Evolutionary conservation across 2,797 vertebrate species (phyloP).

Genomic region (Trachops cirrhosus): DNA sequence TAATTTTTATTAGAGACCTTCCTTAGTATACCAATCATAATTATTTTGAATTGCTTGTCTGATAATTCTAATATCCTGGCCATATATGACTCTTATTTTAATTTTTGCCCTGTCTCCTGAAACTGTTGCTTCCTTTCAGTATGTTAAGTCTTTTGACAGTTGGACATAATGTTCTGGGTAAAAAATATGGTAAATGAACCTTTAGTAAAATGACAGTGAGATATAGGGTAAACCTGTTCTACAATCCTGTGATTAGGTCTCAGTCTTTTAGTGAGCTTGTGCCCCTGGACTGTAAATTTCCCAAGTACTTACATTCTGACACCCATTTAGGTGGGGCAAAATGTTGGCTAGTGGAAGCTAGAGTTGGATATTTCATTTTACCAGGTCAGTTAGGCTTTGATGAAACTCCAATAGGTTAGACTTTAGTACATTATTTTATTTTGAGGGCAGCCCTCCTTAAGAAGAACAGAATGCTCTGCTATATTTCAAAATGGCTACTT

Average conservation of each 20-base stretch:
- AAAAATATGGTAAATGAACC: background rate
- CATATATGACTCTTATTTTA: background rate
- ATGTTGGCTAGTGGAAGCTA: background rate
- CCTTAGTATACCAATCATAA: background rate
- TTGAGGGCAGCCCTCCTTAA: background rate
- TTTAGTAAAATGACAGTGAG: background rate
- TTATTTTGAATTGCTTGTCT: background rate
- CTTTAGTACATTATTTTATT: background rate
- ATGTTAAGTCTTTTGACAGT: background rate
- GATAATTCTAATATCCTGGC: background rate
- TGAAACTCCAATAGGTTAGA: background rate
- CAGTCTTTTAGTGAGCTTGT: background rate
- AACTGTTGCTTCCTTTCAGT: background rate
- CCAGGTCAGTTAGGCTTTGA: background rate
- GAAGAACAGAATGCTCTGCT: background rate
- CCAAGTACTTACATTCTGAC: background rate
- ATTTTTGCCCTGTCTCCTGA: background rate
- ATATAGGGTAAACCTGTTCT: background rate
- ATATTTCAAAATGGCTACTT: background rate
- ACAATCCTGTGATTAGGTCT: background rate
- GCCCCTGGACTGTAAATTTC: background rate
- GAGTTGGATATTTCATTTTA: background rate
- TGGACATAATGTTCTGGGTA: background rate
- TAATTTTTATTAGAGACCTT: background rate
- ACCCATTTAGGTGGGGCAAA: background rate